Evolutionary conservation across 2,797 vertebrate genomes (phyloP), one percentile per base, ranked within the genome.

Genomic region (Aplochiton taeniatus): DNA sequence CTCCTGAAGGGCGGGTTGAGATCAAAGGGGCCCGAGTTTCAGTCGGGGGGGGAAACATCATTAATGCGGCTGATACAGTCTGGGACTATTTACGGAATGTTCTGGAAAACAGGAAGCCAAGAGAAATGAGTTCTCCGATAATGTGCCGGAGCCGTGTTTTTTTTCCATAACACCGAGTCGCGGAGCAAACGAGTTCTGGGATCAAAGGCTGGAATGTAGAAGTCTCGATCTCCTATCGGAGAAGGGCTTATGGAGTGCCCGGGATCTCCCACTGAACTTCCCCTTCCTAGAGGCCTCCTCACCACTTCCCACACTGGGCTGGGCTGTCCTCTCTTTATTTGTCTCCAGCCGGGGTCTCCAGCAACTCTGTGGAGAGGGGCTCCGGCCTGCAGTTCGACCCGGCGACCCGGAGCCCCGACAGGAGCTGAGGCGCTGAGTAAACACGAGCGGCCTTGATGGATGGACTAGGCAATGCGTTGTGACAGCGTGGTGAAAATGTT

Each of bases 21-120:
- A 85, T 91, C 84, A 91, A 91, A 92, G 87, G 8, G 14, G 7
- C 48, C 63, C 68, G 65, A 77, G 78, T 58, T 65, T 55, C 68
- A 74, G 70, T 82, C 62, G 31, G 11, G 42, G 72, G 72, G 63
- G 73, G 80, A 80, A 85, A 79, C 70, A 67, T 80, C 77, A 83
- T 82, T 88, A 87, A 80, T 68, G 77, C 68, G 14, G 51, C 79
- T 77, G 84, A 90, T 90, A 88, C 71, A 75, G 85, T 86, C 86
- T 82, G 76, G 76, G 78, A 74, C 72, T 83, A 72, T 88, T 87
- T 87, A 78, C 76, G 75, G 77, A 83, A 65, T 82, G 82, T 82
- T 88, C 85, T 76, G 76, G 88, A 92, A 85, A 91, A 92, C 90
- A 92, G 90, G 89, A 91, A 92, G 79, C 61, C 80, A 82, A 74